Percentiles rank a stretch among this genome's conserved stretches.
Conservation (phyloP, 30 jellyfish, hydroid and myxozoan species). For the Chrysaora quinquecirrha region DNA sequence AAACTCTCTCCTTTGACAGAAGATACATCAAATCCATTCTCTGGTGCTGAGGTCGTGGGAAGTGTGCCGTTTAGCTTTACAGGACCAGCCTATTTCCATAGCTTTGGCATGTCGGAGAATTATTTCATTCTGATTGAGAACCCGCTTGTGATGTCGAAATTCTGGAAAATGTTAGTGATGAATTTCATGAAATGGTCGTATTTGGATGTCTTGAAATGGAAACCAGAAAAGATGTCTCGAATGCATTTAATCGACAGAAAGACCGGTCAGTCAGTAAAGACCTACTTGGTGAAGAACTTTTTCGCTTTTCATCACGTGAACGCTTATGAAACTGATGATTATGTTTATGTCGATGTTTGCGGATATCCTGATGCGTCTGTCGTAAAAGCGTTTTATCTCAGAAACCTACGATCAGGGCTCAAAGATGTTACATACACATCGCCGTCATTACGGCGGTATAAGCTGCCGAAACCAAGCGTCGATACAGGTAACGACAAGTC, state of each 20-base stretch:
- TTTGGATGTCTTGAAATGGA: conserved; percentile 75
- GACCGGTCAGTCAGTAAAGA: conserved; percentile 46
- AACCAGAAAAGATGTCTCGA: conserved; percentile 55
- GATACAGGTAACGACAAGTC: neutral
- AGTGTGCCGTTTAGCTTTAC: conserved; percentile 55
- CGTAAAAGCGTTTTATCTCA: conserved; percentile 60
- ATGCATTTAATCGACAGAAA: conserved; percentile 69
- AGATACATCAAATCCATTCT: conserved; percentile 19
- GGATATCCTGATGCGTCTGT: conserved; percentile 77
- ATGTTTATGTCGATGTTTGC: conserved; percentile 63
- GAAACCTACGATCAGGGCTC: conserved; percentile 60
- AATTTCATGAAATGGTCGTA: conserved; percentile 54
- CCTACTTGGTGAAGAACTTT: conserved; percentile 20
- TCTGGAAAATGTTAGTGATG: conserved; percentile 49
- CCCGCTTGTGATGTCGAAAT: conserved; percentile 37
- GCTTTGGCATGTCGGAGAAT: conserved; percentile 73
- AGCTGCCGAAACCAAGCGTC: conserved; percentile 37
- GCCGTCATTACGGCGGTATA: conserved; percentile 60
- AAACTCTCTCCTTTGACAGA: conserved; percentile 37
- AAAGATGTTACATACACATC: conserved; percentile 23
- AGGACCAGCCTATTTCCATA: conserved; percentile 69
- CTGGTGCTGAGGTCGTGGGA: conserved; percentile 55
- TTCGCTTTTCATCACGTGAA: conserved; percentile 77
- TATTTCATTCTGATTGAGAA: conserved; percentile 68
- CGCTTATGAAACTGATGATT: conserved; percentile 64